Evolutionary conservation across 2,888 invertebrate genomes (phyloP).

Genomic region (Parnassius apollo): DNA sequence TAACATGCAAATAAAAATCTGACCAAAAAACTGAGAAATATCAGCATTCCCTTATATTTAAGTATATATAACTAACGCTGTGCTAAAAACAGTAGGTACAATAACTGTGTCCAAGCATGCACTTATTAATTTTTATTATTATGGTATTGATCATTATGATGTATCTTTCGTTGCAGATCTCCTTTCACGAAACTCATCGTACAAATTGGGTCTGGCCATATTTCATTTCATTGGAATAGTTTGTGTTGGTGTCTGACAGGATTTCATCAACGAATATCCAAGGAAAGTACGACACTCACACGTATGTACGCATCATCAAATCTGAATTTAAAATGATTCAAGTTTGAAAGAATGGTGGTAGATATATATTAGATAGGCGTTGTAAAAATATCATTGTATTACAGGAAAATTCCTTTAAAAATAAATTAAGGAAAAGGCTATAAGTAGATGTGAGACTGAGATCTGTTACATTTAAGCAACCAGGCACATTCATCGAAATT

Average conservation of each 20-base stretch:
- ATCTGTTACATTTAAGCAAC: neutral
- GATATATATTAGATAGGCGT: neutral
- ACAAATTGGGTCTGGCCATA: conserved; percentile 18
- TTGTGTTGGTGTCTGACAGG: conserved; percentile 8
- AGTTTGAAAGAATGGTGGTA: too few relatives aligned
- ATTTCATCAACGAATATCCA: conserved; percentile 8
- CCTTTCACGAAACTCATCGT: conserved; percentile 21
- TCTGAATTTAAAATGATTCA: too few relatives aligned
- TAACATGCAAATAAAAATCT: too few relatives aligned
- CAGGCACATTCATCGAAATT: neutral
- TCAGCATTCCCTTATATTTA: too few relatives aligned
- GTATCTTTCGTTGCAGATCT: conserved; percentile 15
- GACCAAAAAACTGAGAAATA: too few relatives aligned
- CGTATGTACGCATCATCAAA: too few relatives aligned
- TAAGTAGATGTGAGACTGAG: neutral
- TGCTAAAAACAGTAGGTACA: too few relatives aligned
- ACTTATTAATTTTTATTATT: too few relatives aligned
- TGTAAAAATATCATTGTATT: conserved; percentile 1
- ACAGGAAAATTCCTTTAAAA: neutral
- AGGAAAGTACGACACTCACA: conserved; percentile 4
- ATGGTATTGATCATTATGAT: neutral
- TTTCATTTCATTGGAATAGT: conserved; percentile 8
- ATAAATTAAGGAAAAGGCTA: neutral
- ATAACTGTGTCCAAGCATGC: too few relatives aligned
- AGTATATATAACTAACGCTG: too few relatives aligned